Evolutionary conservation across 1,140 invertebrate genomes (phyloP).

Genomic region (Andricus grossulariae): DNA sequence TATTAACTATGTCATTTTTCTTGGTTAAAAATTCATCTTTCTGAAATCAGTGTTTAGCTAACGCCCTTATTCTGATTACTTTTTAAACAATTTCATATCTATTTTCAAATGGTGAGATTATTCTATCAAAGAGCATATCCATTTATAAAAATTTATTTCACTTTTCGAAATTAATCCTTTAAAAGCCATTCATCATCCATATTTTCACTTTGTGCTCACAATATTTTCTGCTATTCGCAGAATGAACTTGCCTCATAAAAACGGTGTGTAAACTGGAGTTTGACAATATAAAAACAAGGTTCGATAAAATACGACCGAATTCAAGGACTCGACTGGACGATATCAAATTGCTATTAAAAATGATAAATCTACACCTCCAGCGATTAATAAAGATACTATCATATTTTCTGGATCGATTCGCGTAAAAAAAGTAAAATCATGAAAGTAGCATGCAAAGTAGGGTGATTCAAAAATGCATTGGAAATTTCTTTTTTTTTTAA

Average conservation of each 20-base stretch:
- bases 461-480: too few relatives aligned
- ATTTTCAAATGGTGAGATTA: too few relatives aligned
- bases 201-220: not conserved
- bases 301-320: not conserved
- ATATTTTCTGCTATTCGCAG: not conserved
- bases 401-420: not conserved
- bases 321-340: not conserved
- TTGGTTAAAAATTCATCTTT: too few relatives aligned
- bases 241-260: constrained; percentile 10
- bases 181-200: not conserved
- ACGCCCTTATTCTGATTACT: too few relatives aligned
- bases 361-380: not conserved
- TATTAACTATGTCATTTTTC: too few relatives aligned
- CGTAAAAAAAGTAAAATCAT: not conserved
- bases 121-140: too few relatives aligned
- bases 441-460: too few relatives aligned
- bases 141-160: not conserved
- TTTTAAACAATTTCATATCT: too few relatives aligned
- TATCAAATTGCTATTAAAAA: not conserved
- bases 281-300: not conserved
- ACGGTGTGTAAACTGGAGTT: not conserved
- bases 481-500: too few relatives aligned
- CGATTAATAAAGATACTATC: not conserved
- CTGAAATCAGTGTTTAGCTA: too few relatives aligned
- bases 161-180: not conserved